phyloP scores from a whole-genome alignment of 2,888 invertebrate genomes.

The Parthenolecanium corni region DNA sequence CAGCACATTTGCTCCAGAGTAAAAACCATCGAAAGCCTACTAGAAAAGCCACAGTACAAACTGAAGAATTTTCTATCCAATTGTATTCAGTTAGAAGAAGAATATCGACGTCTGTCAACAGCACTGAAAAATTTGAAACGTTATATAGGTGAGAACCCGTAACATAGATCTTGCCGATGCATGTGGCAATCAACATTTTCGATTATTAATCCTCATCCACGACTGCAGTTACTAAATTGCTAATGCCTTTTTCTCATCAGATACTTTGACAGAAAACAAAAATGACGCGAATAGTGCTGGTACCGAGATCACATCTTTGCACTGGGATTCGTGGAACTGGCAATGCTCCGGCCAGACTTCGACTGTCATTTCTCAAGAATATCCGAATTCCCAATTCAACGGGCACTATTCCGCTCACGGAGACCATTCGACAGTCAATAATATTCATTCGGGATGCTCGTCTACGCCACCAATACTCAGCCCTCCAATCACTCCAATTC shows the following conservation, averaged over 20 bases:
- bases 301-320: constrained; percentile 49
- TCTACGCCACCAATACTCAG: constrained; percentile 16
- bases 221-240: background rate
- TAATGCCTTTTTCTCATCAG: constrained; percentile 4
- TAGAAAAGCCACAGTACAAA: constrained; percentile 75
- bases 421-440: constrained; percentile 6
- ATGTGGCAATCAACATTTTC: too few species aligned
- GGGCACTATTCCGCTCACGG: constrained; percentile 7
- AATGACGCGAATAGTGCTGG: constrained; percentile 18
- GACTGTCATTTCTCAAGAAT: constrained; percentile 37
- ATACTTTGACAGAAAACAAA: constrained; percentile 28
- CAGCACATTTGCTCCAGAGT: constrained; percentile 61
- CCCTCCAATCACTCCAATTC: constrained; percentile 21
- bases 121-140: constrained; percentile 76
- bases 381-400: constrained; percentile 30
- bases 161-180: too few species aligned
- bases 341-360: constrained; percentile 34
- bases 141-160: constrained; percentile 56
- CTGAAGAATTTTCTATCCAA: constrained; percentile 56
- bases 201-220: background rate
- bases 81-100: constrained; percentile 61
- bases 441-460: constrained; percentile 2
- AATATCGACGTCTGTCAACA: constrained; percentile 64
- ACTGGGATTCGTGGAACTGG: constrained; percentile 92
- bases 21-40: constrained; percentile 62